Percentiles rank a stretch among this genome's conserved stretches.
phyloP scores from a whole-genome alignment of 92 coral and sea anemone genomes.

The Phenganax stokvisi region DNA sequence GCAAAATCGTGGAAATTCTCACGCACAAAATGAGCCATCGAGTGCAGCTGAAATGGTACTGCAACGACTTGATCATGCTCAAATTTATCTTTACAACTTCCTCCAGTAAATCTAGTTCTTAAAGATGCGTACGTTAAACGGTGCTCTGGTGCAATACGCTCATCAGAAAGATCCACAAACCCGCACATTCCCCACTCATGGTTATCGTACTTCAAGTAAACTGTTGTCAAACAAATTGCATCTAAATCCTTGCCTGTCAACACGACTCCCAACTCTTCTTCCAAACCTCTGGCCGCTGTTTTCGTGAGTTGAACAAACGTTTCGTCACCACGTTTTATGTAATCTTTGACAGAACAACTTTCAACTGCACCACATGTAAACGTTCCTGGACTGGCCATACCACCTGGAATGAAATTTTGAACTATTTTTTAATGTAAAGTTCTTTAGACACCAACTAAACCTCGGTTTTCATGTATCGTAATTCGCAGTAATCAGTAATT shows the following conservation, averaged over 20 bases:
- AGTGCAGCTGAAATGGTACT: slow-evolving; percentile 67
- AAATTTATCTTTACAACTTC: slow-evolving; percentile 76
- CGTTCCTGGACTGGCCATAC: slow-evolving; percentile 91
- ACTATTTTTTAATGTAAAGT: not conserved
- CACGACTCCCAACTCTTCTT: slow-evolving; percentile 87
- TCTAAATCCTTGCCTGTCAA: slow-evolving; percentile 61
- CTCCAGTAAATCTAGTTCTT: slow-evolving; percentile 80
- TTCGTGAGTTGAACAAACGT: slow-evolving; percentile 61
- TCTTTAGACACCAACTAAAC: too few species aligned
- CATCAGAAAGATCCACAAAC: slow-evolving; percentile 85
- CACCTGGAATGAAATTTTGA: slow-evolving; percentile 50
- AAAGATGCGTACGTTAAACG: slow-evolving; percentile 73
- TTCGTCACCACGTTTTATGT: slow-evolving; percentile 45
- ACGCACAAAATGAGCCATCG: slow-evolving; percentile 87
- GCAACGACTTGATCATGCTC: slow-evolving; percentile 82
- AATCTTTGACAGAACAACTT: slow-evolving; percentile 89
- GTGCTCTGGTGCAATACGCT: slow-evolving; percentile 74
- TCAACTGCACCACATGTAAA: slow-evolving; percentile 98
- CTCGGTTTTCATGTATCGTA: too few species aligned
- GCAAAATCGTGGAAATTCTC: slow-evolving; percentile 84
- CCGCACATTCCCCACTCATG: slow-evolving; percentile 99
- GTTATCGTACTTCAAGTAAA: slow-evolving; percentile 89
- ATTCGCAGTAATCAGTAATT: too few species aligned
- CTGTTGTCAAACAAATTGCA: slow-evolving; percentile 84
- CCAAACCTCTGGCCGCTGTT: slow-evolving; percentile 93